Evolutionary conservation across 2,797 vertebrate species (phyloP).

Genomic region (Garrulus glandarius): DNA sequence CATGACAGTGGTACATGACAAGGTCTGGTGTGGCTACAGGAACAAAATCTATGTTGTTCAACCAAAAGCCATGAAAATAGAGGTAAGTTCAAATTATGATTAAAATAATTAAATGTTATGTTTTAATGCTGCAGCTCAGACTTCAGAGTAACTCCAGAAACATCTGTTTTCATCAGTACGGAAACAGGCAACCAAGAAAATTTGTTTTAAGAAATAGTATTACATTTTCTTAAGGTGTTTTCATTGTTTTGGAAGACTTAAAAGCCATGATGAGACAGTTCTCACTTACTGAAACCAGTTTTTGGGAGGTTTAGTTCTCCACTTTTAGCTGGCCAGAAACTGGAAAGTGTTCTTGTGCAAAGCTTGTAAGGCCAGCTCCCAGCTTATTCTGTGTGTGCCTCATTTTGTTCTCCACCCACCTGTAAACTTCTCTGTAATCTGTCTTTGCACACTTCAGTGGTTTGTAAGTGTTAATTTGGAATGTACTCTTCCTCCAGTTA

Average conservation of each 20-base stretch:
- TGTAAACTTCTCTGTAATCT: not conserved
- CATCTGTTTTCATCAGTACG: not conserved
- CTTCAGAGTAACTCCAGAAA: not conserved
- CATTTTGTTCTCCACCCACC: not conserved
- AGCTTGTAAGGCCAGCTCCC: not conserved
- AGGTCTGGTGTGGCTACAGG: slow-evolving; percentile 97
- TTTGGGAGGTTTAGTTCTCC: not conserved
- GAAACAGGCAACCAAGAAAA: not conserved
- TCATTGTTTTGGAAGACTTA: not conserved
- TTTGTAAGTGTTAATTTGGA: not conserved
- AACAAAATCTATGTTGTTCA: slow-evolving; percentile 98
- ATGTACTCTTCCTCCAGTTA: not conserved
- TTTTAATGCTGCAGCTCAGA: not conserved
- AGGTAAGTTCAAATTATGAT: slow-evolving; percentile 75
- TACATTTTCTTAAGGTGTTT: not conserved
- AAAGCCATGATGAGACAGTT: not conserved
- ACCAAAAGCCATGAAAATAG: slow-evolving; percentile 97
- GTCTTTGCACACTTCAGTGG: not conserved
- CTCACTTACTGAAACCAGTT: not conserved
- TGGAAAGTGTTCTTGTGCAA: not conserved
- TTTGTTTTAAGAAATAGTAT: not conserved
- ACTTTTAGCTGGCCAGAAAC: not conserved
- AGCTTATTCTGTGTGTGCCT: not conserved
- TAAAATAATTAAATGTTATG: not conserved
- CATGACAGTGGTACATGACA: slow-evolving; percentile 96